Conservation (phyloP, 2,888 invertebrate genomes). For the Scelioninae gen. 1 region DNA sequence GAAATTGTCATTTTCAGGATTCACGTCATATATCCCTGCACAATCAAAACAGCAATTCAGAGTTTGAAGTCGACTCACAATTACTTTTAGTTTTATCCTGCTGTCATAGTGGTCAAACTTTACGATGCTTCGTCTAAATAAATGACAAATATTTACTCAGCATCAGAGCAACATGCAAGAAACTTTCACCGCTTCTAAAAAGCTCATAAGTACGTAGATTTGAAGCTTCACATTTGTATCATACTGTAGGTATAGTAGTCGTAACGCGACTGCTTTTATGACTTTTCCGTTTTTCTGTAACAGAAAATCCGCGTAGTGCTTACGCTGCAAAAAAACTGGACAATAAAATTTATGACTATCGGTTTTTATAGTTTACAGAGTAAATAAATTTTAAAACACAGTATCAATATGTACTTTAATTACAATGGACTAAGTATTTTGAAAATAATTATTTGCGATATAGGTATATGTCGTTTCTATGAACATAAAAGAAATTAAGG, state of each 20-base stretch:
- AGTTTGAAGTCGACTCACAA: neutral
- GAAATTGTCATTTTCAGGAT: constrained; percentile 1
- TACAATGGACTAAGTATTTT: neutral
- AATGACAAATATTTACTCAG: constrained; percentile 30
- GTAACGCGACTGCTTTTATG: constrained; percentile 71
- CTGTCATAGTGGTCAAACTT: constrained; percentile 1
- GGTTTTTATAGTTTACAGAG: neutral
- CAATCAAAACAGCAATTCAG: neutral
- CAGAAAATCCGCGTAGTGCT: constrained; percentile 59
- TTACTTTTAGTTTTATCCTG: constrained; percentile 5
- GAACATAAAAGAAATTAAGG: constrained; percentile 34
- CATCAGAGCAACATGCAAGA: constrained; percentile 4
- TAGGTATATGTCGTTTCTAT: neutral
- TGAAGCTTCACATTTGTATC: constrained; percentile 58
- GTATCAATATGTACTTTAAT: neutral
- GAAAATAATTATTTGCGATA: neutral
- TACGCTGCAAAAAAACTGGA: constrained; percentile 58
- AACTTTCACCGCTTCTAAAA: constrained; percentile 55
- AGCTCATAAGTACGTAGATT: constrained; percentile 64
- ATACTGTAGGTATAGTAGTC: constrained; percentile 61
- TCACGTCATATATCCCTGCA: neutral
- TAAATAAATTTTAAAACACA: neutral
- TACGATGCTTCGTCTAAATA: constrained; percentile 8
- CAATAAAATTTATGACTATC: constrained; percentile 52
- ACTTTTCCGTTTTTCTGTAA: constrained; percentile 69